A percentile compares a stretch with the other conserved stretches of the same genome.
Conservation (phyloP, 2,888 invertebrate species). For the Nezara viridula region DNA sequence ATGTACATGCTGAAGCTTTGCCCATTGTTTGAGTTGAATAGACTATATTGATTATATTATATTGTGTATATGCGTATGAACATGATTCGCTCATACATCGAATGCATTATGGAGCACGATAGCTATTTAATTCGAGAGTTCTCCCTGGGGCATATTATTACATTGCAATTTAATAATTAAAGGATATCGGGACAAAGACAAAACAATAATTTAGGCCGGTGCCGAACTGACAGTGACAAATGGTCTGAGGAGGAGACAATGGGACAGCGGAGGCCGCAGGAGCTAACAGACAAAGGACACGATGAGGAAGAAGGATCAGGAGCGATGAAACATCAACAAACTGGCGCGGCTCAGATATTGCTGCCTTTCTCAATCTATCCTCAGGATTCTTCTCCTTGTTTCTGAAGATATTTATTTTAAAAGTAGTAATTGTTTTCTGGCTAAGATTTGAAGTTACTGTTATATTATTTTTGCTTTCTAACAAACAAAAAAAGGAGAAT, state of each 20-base stretch:
- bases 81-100: no score
- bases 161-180: not conserved
- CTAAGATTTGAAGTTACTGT: not conserved
- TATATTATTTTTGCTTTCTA: no score
- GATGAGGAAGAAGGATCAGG: not conserved
- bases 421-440: not conserved
- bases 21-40: no score
- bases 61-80: no score
- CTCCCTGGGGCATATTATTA: no score
- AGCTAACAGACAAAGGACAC: not conserved
- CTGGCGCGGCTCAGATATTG: not conserved
- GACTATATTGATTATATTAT: no score
- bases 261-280: not conserved
- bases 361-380: not conserved
- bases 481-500: no score
- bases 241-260: not conserved
- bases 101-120: no score
- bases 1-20: no score
- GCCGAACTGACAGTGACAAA: not conserved
- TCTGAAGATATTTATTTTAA: not conserved
- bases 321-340: conserved; percentile 3
- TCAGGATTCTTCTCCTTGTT: not conserved
- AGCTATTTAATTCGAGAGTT: no score
- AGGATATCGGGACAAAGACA: not conserved
- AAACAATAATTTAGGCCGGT: not conserved